Evolutionary conservation across 2,797 vertebrate species (phyloP).

Genomic region (Girardinus metallicus): DNA sequence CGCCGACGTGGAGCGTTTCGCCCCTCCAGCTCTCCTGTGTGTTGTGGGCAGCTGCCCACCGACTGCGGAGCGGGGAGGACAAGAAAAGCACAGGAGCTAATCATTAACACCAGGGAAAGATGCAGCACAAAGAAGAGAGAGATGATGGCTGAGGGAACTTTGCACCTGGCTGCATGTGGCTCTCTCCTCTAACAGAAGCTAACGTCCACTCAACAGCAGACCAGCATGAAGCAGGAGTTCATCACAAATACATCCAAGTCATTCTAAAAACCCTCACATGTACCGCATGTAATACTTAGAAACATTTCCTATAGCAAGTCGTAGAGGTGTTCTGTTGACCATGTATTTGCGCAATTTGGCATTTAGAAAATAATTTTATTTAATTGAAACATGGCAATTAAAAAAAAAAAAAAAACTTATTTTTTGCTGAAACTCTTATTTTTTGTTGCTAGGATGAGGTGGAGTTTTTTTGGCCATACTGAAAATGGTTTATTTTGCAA

Average conservation of each 20-base stretch:
- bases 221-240: background rate
- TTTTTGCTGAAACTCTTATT: too few species aligned
- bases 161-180: slow-evolving; percentile 17
- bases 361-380: too few species aligned
- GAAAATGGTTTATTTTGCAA: too few species aligned
- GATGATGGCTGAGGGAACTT: slow-evolving; percentile 32
- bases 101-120: slow-evolving; percentile 65
- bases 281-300: rapidly evolving
- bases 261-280: background rate
- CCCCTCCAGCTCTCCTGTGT: slow-evolving; percentile 14
- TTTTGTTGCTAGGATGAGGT: too few species aligned
- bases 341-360: too few species aligned
- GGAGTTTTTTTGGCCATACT: too few species aligned
- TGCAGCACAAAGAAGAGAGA: slow-evolving; percentile 31
- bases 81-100: slow-evolving; percentile 54
- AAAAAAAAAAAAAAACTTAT: too few species aligned
- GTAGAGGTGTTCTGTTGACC: background rate
- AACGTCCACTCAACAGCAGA: background rate
- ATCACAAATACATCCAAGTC: background rate
- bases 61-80: slow-evolving; percentile 34
- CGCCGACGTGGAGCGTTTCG: slow-evolving; percentile 7
- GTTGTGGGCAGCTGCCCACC: slow-evolving; percentile 32
- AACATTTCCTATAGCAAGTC: background rate
- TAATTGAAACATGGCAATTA: too few species aligned
- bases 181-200: background rate